Percentiles rank a stretch among this genome's conserved stretches.
These are phyloP conservation scores for Rhegmatorhina hoffmannsi DNA, from an alignment of 2,113 vertebrate genomes.

Conservation along the genomic window DNA sequence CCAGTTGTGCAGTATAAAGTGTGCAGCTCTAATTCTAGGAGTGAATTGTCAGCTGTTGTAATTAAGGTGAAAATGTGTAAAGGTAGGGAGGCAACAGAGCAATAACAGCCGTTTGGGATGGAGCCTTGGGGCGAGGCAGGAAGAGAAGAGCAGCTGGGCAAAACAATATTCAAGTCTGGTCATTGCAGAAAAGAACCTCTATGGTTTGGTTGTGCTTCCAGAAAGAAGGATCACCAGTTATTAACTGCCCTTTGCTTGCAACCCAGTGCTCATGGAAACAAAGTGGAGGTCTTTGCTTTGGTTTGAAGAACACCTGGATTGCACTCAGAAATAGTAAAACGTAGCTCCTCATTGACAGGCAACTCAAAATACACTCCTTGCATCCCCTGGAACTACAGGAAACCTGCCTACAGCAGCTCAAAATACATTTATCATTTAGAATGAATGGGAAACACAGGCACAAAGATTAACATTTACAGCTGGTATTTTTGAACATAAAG, in stretches of 20 bases:
- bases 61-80: not conserved
- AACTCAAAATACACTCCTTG: not conserved
- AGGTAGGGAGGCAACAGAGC: not conserved
- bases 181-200: not conserved
- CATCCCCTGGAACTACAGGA: not conserved
- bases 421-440: not conserved
- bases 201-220: not conserved
- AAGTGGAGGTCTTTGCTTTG: not conserved
- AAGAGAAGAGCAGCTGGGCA: not conserved
- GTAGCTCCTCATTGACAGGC: not conserved
- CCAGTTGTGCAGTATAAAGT: not conserved
- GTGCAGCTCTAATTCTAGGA: not conserved
- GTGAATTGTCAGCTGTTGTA: not conserved
- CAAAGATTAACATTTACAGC: not conserved
- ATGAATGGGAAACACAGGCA: not conserved
- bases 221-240: not conserved
- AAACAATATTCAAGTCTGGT: not conserved
- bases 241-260: not conserved
- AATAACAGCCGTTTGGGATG: not conserved
- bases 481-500: not conserved
- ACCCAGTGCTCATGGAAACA: not conserved
- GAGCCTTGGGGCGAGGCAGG: not conserved
- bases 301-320: not conserved
- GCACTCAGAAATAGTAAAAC: not conserved
- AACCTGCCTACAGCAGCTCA: not conserved